phyloP scores from a whole-genome alignment of 2,888 invertebrate genomes.

The Euzetes globulus region DNA sequence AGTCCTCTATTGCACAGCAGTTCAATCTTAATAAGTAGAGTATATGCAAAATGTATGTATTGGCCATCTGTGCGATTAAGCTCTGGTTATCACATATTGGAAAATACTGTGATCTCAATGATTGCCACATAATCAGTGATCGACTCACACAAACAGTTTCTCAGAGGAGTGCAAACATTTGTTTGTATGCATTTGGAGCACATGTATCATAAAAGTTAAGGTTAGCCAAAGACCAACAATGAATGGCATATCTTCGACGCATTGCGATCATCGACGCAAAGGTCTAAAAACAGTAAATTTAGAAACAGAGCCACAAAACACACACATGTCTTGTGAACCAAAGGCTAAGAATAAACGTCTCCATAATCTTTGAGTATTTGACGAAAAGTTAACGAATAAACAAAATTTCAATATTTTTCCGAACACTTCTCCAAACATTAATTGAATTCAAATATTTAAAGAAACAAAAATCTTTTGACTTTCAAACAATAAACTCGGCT shows the following conservation, averaged over 20 bases:
- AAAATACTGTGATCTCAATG: neutral
- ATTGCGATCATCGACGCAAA: neutral
- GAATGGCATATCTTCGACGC: neutral
- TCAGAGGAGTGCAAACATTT: neutral
- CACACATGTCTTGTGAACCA: constrained; percentile 1
- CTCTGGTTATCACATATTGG: neutral
- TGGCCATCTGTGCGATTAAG: constrained; percentile 1
- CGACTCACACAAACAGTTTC: neutral
- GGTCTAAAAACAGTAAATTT: neutral
- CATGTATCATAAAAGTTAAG: constrained; percentile 1
- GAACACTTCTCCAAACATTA: neutral
- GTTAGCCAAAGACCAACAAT: constrained; percentile 4
- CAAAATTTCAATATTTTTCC: neutral
- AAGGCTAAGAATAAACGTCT: neutral
- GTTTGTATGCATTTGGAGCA: constrained; percentile 1
- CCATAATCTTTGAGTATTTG: neutral
- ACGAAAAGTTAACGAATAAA: neutral
- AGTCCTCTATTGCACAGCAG: neutral
- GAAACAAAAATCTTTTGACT: neutral
- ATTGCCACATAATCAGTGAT: neutral
- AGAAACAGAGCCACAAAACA: constrained; percentile 1
- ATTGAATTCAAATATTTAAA: neutral
- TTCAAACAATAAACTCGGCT: neutral
- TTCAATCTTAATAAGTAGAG: neutral
- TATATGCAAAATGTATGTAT: constrained; percentile 4